These are phyloP conservation scores for Conger conger DNA, from an alignment of 2,113 vertebrate species.

Conservation along the genomic window DNA sequence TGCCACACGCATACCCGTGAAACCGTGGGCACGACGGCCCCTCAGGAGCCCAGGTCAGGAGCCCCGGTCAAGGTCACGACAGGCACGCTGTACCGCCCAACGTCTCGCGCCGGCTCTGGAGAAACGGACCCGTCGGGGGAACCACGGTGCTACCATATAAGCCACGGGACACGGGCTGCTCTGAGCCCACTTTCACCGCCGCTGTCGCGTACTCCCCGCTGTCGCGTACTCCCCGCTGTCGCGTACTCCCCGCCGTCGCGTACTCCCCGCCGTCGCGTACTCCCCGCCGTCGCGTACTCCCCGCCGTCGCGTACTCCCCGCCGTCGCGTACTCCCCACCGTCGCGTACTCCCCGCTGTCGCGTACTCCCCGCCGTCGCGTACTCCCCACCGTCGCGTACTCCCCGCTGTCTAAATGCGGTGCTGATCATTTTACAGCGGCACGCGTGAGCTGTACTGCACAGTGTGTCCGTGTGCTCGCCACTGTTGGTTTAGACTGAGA, in stretches of 20 bases:
- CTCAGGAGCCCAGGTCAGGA: neutral
- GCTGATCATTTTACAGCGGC: neutral
- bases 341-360: neutral
- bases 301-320: no score
- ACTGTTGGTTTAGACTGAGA: neutral
- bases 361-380: no score
- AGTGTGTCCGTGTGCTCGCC: neutral
- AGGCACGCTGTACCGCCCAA: neutral
- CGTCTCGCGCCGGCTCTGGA: neutral
- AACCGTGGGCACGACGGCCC: slow-evolving; percentile 30
- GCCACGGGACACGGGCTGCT: neutral
- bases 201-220: neutral
- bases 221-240: no score
- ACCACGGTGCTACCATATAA: neutral
- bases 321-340: no score
- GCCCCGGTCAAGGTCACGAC: neutral
- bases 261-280: no score
- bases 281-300: no score
- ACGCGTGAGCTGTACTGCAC: neutral
- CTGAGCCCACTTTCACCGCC: neutral
- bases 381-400: neutral
- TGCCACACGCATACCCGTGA: slow-evolving; percentile 45
- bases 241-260: no score
- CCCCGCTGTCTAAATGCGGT: neutral
- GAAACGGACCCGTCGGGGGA: neutral